These are phyloP conservation scores for Nannoperca obscura DNA, from an alignment of 2,797 vertebrate species.

Conservation along the genomic window DNA sequence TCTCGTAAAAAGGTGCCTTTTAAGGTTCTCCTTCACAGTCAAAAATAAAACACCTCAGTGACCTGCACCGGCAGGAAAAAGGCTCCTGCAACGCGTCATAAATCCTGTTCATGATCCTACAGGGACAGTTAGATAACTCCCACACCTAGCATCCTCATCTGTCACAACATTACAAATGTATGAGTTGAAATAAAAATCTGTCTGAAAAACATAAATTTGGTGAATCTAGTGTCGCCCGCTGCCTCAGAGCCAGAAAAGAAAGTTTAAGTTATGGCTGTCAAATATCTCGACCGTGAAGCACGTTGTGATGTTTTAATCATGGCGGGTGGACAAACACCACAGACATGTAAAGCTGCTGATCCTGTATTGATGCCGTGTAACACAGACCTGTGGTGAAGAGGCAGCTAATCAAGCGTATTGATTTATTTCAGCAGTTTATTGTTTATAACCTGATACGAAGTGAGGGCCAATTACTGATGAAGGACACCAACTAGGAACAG, in stretches of 20 bases:
- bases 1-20: conserved; percentile 7
- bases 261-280: conserved; percentile 19
- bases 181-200: conserved; percentile 51
- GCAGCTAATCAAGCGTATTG: conserved; percentile 12
- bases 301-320: background rate
- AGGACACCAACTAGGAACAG: background rate
- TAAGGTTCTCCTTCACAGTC: conserved; percentile 9
- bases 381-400: background rate
- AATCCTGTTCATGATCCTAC: conserved; percentile 52
- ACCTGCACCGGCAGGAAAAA: conserved; percentile 20
- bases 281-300: conserved; percentile 2
- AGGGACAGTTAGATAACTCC: conserved; percentile 47
- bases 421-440: background rate
- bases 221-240: conserved; percentile 13
- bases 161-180: conserved; percentile 55
- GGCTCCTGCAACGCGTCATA: conserved; percentile 37
- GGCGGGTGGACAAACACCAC: background rate
- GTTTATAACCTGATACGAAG: background rate
- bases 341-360: background rate
- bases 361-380: background rate
- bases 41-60: conserved; percentile 39
- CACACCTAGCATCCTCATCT: conserved; percentile 40
- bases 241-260: background rate
- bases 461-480: background rate
- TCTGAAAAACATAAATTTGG: conserved; percentile 24